phyloP scores from a whole-genome alignment of 2,113 vertebrate genomes.

The Astur gentilis region DNA sequence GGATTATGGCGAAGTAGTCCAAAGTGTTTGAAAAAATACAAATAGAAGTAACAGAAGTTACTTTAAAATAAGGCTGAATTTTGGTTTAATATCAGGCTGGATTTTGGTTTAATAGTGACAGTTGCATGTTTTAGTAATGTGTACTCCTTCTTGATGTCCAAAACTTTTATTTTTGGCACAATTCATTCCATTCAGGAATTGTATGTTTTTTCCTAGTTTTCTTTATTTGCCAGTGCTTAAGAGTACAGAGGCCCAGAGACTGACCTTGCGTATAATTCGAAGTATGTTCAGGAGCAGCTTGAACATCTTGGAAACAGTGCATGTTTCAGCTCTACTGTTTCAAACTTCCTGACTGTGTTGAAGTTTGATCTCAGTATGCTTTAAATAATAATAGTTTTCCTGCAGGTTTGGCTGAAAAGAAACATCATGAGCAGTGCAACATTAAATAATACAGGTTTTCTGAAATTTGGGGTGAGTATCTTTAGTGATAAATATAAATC shows the following conservation, averaged over 20 bases:
- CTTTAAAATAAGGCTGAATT: not conserved
- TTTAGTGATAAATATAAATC: not conserved
- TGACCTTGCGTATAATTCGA: not conserved
- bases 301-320: not conserved
- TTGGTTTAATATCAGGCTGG: not conserved
- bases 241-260: not conserved
- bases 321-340: not conserved
- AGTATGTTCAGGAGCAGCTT: not conserved
- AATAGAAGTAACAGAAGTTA: not conserved
- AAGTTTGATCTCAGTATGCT: not conserved
- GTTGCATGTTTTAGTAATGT: not conserved
- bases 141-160: not conserved
- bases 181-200: not conserved
- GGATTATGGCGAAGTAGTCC: not conserved
- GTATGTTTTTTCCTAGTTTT: not conserved
- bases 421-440: not conserved
- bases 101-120: not conserved
- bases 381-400: not conserved
- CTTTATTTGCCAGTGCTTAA: not conserved
- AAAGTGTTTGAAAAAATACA: not conserved
- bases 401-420: not conserved
- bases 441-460: not conserved
- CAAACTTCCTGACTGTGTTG: not conserved
- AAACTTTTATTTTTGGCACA: not conserved
- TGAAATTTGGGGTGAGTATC: not conserved